These are phyloP conservation scores for Poecilobothrus nobilitatus DNA, from an alignment of 2,888 invertebrate species.

Conservation along the genomic window DNA sequence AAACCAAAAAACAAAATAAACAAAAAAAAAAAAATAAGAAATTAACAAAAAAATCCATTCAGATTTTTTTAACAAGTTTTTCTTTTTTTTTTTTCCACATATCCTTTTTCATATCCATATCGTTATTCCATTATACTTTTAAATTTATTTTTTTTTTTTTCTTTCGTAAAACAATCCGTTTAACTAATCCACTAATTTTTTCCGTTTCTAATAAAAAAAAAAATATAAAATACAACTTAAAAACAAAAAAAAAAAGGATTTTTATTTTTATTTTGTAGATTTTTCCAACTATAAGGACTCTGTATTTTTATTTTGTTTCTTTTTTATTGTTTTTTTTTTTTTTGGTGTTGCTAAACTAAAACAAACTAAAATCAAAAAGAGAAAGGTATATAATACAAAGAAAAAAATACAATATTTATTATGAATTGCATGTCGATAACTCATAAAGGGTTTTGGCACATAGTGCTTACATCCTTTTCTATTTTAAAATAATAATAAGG, in stretches of 20 bases:
- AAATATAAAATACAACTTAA: neutral
- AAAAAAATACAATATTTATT: neutral
- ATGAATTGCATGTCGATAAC: constrained; percentile 4
- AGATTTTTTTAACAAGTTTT: constrained; percentile 2
- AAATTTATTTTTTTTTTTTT: neutral
- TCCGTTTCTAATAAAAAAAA: constrained; percentile 2
- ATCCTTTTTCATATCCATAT: neutral
- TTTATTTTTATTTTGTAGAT: too few relatives aligned
- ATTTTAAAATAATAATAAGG: constrained; percentile 3
- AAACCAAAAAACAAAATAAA: neutral
- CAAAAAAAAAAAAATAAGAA: neutral
- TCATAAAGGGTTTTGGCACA: constrained; percentile 4
- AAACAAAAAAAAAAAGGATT: too few relatives aligned
- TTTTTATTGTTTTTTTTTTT: too few relatives aligned
- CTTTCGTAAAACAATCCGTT: neutral
- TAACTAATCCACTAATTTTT: constrained; percentile 5
- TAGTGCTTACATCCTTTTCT: constrained; percentile 6
- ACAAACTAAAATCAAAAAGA: too few relatives aligned
- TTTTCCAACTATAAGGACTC: neutral
- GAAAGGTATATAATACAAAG: too few relatives aligned
- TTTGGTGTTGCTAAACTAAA: too few relatives aligned
- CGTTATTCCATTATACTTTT: neutral
- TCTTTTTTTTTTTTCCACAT: neutral
- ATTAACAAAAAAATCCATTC: neutral
- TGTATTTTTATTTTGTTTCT: neutral